Percentiles rank a stretch among this genome's conserved stretches.
phyloP scores from a whole-genome alignment of 2,888 invertebrate genomes.

The Ectemnius cavifrons region DNA sequence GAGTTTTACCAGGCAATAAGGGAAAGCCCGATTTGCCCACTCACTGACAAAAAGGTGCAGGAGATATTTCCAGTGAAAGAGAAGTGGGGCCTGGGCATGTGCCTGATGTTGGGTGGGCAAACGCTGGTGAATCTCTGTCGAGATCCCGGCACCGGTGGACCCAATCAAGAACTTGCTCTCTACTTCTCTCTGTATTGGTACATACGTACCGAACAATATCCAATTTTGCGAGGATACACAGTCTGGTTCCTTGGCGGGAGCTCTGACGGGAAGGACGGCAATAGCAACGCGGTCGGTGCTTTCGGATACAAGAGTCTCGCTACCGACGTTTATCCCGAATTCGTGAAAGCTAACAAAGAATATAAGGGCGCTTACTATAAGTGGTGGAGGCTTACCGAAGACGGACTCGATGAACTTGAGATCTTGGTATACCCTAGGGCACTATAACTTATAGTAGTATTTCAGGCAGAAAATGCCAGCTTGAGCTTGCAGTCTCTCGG shows the following conservation, averaged over 20 bases:
- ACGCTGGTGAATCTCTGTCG: constrained; percentile 81
- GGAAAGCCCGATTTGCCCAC: constrained; percentile 58
- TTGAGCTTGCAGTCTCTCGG: background rate
- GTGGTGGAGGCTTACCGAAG: constrained; percentile 42
- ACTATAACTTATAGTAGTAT: no score
- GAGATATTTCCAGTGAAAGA: constrained; percentile 66
- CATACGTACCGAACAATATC: constrained; percentile 59
- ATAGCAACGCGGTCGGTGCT: constrained; percentile 63
- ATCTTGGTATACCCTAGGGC: constrained; percentile 27
- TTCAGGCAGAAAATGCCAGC: background rate
- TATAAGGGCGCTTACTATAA: constrained; percentile 36
- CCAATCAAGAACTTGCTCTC: constrained; percentile 84
- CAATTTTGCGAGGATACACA: constrained; percentile 64
- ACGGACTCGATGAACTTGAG: constrained; percentile 6
- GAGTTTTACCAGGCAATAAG: constrained; percentile 65
- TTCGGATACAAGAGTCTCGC: constrained; percentile 64
- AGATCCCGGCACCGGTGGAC: constrained; percentile 80
- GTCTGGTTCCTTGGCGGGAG: constrained; percentile 68
- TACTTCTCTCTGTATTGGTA: constrained; percentile 74
- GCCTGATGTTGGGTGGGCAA: constrained; percentile 82
- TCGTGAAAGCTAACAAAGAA: constrained; percentile 40
- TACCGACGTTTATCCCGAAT: constrained; percentile 59
- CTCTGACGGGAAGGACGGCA: constrained; percentile 65
- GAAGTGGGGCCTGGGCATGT: constrained; percentile 73
- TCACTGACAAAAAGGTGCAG: constrained; percentile 59